These are phyloP conservation scores for Ascaphus truei DNA, from an alignment of 2,113 vertebrate genomes.

Conservation along the genomic window DNA sequence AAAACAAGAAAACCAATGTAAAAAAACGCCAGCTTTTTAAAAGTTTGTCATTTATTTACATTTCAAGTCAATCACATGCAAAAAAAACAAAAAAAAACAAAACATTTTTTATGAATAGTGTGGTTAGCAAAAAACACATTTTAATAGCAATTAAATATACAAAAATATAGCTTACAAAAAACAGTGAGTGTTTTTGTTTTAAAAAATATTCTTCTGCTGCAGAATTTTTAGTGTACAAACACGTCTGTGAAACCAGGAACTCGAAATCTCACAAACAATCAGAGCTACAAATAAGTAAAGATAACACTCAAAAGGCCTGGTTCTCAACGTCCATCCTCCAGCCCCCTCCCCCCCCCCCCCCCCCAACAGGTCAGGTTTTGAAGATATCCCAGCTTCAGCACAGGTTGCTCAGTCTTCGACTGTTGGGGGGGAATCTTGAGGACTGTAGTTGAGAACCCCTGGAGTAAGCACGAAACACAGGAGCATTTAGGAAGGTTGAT, in stretches of 20 bases:
- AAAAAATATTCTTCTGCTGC: constrained; percentile 34
- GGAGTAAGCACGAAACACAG: background rate
- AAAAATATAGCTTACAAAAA: constrained; percentile 38
- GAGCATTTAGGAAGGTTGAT: background rate
- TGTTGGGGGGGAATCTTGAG: too few relatives aligned
- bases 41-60: constrained; percentile 30
- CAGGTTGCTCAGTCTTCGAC: too few relatives aligned
- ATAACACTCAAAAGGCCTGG: background rate
- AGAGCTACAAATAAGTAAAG: background rate
- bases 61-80: constrained; percentile 36
- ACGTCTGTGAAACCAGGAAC: constrained; percentile 21
- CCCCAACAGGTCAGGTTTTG: too few relatives aligned
- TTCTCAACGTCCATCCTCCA: too few relatives aligned
- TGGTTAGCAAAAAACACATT: constrained; percentile 31
- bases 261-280: constrained; percentile 11
- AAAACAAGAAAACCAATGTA: too few relatives aligned
- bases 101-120: constrained; percentile 25
- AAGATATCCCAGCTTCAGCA: too few relatives aligned
- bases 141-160: constrained; percentile 38
- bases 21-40: background rate
- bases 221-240: constrained; percentile 34
- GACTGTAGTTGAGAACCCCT: too few relatives aligned
- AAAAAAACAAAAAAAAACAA: too few relatives aligned
- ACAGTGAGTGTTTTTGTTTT: constrained; percentile 15
- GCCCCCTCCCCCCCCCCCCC: too few relatives aligned